phyloP scores from a whole-genome alignment of 2,888 invertebrate species.

The Blastobasis adustella region DNA sequence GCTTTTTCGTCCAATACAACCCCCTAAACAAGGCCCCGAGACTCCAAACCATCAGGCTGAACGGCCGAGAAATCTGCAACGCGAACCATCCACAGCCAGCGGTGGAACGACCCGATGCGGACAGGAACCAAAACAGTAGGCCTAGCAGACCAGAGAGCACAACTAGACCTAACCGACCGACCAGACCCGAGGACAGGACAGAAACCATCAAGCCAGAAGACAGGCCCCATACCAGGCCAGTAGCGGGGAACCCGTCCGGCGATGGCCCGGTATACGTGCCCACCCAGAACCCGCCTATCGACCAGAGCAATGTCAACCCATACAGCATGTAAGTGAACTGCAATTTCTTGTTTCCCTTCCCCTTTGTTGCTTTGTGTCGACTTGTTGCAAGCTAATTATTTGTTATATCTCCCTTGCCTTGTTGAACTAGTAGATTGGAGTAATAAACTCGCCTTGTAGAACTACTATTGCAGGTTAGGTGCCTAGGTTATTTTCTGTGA shows the following conservation, averaged over 20 bases:
- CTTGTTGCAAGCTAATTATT: too few relatives aligned
- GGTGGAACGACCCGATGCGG: constrained; percentile 28
- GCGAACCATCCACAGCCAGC: constrained; percentile 44
- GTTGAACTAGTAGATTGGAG: too few relatives aligned
- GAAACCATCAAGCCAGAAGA: constrained; percentile 30
- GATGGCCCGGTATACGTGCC: constrained; percentile 49
- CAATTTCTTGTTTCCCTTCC: background rate
- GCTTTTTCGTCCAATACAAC: constrained; percentile 77
- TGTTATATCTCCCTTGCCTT: too few relatives aligned
- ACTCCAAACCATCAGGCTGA: constrained; percentile 65
- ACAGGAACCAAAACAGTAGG: background rate
- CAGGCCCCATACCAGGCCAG: constrained; percentile 15
- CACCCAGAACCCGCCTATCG: constrained; percentile 29
- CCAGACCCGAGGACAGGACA: constrained; percentile 8
- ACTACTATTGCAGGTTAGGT: too few relatives aligned
- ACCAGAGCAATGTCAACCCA: constrained; percentile 31
- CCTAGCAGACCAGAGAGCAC: constrained; percentile 6
- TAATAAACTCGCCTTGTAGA: too few relatives aligned
- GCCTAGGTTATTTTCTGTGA: too few relatives aligned
- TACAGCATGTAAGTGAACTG: constrained; percentile 51
- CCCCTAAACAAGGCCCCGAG: constrained; percentile 60
- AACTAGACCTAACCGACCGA: background rate
- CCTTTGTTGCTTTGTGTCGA: too few relatives aligned
- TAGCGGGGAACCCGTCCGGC: constrained; percentile 19
- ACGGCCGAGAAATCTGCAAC: constrained; percentile 76